Percentiles rank a stretch among this genome's conserved stretches.
phyloP scores from a whole-genome alignment of 2,113 vertebrate species.

The Lagenorhynchus albirostris region DNA sequence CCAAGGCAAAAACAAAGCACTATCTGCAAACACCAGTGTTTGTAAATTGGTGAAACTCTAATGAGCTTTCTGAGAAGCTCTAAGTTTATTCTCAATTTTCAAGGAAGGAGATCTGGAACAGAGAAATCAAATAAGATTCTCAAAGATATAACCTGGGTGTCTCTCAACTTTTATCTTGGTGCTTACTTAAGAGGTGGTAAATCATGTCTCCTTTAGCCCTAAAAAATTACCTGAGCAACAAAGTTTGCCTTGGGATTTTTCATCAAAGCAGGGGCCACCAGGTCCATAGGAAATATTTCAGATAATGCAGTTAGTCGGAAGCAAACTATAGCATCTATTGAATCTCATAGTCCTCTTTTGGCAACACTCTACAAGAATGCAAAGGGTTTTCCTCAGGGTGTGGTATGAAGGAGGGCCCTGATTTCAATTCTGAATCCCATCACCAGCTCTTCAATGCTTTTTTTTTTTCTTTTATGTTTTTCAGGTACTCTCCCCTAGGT shows the following conservation, averaged over 20 bases:
- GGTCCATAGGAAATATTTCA: not conserved
- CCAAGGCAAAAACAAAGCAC: not conserved
- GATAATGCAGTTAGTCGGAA: not conserved
- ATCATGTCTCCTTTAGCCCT: not conserved
- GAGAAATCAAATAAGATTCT: not conserved
- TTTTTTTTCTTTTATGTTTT: slow-evolving; percentile 31
- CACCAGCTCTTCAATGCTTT: not conserved
- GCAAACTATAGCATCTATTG: not conserved
- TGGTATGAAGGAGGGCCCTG: not conserved
- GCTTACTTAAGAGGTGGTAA: not conserved
- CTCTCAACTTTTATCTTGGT: not conserved
- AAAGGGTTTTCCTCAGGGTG: not conserved
- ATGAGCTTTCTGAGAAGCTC: not conserved
- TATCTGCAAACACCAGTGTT: not conserved
- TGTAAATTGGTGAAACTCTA: not conserved
- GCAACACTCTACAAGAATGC: not conserved
- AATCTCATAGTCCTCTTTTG: not conserved
- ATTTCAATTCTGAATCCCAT: not conserved
- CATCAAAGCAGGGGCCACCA: not conserved
- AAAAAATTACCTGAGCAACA: not conserved
- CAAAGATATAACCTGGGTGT: not conserved
- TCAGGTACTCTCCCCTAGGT: slow-evolving; percentile 98
- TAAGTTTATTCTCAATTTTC: not conserved
- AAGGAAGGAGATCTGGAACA: not conserved
- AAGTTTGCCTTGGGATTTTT: not conserved